Evolutionary conservation across 2,888 invertebrate genomes (phyloP).

Genomic region (Hypercompe scribonia): DNA sequence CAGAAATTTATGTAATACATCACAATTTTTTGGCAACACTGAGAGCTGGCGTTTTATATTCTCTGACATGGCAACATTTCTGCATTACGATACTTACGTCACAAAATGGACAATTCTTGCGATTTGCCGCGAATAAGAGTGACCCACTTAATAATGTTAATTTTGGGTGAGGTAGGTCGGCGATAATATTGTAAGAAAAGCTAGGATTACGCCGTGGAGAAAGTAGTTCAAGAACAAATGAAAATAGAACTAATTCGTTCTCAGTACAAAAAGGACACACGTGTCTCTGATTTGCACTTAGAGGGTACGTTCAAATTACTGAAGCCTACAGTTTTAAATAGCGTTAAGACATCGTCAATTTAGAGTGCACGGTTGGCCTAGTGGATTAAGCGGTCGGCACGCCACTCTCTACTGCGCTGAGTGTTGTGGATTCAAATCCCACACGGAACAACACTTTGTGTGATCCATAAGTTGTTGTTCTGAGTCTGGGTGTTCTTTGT

Average conservation of each 20-base stretch:
- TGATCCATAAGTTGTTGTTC: too few relatives aligned
- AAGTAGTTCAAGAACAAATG: conserved; percentile 5
- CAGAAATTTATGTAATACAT: conserved; percentile 5
- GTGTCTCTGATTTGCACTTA: not conserved
- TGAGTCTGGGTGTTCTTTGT: too few relatives aligned
- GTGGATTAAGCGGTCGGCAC: too few relatives aligned
- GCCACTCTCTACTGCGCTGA: too few relatives aligned
- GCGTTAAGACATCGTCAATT: too few relatives aligned
- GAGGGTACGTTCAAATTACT: not conserved
- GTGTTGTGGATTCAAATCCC: too few relatives aligned
- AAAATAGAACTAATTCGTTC: not conserved
- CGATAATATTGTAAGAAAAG: conserved; percentile 1
- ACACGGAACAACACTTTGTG: too few relatives aligned
- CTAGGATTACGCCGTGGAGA: not conserved
- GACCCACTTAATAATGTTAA: conserved; percentile 18
- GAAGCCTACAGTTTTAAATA: not conserved
- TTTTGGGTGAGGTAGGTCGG: conserved; percentile 11
- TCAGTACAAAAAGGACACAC: not conserved
- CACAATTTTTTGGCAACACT: conserved; percentile 7
- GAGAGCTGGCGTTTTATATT: not conserved
- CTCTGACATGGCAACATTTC: conserved; percentile 2
- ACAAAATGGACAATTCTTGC: not conserved
- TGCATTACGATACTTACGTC: conserved; percentile 16
- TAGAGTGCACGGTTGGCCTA: too few relatives aligned
- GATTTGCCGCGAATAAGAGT: conserved; percentile 10